These are phyloP conservation scores for Drosophila pseudoananassae DNA, from an alignment of 1,140 invertebrate genomes.

Conservation along the genomic window DNA sequence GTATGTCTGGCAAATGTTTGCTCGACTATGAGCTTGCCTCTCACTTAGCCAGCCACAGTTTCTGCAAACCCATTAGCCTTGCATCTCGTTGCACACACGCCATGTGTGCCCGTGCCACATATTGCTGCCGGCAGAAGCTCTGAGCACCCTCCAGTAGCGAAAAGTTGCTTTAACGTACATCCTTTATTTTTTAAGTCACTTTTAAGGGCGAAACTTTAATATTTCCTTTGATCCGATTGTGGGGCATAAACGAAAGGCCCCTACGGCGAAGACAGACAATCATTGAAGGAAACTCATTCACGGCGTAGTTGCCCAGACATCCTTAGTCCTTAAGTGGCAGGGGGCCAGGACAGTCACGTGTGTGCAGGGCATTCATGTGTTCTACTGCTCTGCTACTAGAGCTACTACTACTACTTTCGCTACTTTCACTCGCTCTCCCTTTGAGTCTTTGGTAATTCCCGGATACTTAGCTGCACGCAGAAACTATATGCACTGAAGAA, in stretches of 20 bases:
- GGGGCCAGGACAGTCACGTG: constrained; percentile 25
- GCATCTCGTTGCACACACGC: constrained; percentile 58
- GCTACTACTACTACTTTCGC: background rate
- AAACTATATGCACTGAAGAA: constrained; percentile 1
- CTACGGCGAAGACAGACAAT: constrained; percentile 5
- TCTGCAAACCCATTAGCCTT: constrained; percentile 22
- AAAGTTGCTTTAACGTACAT: constrained; percentile 1
- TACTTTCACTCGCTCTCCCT: background rate
- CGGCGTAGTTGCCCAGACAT: constrained; percentile 6
- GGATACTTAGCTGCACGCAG: constrained; percentile 30
- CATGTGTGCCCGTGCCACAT: constrained; percentile 37
- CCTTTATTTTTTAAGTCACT: background rate
- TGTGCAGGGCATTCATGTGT: background rate
- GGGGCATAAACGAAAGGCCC: background rate
- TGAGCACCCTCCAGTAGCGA: constrained; percentile 14
- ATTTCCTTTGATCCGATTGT: constrained; percentile 28
- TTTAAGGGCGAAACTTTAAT: background rate
- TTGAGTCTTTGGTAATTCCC: background rate
- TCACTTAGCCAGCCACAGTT: constrained; percentile 5
- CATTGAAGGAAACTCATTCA: constrained; percentile 11
- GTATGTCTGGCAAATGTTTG: constrained; percentile 44
- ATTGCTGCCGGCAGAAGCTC: constrained; percentile 17
- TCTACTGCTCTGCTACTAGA: background rate
- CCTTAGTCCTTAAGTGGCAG: constrained; percentile 3
- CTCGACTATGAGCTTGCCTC: background rate